Evolutionary conservation across 2,888 invertebrate genomes (phyloP), one percentile per base, ranked within the genome.

Genomic region (Argyresthia albistria): DNA sequence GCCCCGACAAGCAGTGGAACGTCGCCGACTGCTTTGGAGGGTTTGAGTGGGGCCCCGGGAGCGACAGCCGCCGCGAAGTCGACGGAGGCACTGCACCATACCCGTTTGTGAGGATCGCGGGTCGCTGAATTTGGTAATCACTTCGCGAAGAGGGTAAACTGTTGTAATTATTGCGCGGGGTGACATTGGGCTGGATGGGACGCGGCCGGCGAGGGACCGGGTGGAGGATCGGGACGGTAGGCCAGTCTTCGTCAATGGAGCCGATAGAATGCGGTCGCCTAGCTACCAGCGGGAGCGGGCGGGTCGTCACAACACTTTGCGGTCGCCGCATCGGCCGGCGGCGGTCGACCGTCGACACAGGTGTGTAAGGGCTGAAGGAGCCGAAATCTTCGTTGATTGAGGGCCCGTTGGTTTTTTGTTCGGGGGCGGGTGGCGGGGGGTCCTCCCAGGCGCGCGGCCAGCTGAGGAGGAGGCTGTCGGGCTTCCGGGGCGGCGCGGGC

Each of bases 201-300:
- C 84, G 75, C 59, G 86, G 82, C 52, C 90, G 80, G 48, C 89
- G 86, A 64, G 90, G 84, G 59, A 89, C 88, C 63, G 89, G 89
- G 72, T 80, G 83, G 67, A 89, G 79, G 66, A 90, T 65, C 60
- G 88, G 89, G 59, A 88, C 83, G 50, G 70, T 57, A 36, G 76
- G 76, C 83, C 84, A 84, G 58, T 80, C 82, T 65, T 80, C 81
- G 9, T 83, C 81, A 48, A 73, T 59, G 49, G 74, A 81, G 56
- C 92, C 91, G 61, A 92, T 89, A 64, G 91, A 92, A 71, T 90
- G 91, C 43, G 92, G 91, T 52, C 91, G 67, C 58, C 88, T 74
- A 60, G 82, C 67, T 37, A 76, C 67, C 45, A 73, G 77, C 52
- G 73, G 70, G 37, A 62, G 59, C 14, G 76, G 69, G 48, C 89